A percentile compares a stretch with the other conserved stretches of the same genome.
Conservation (phyloP, 2,113 vertebrate species). For the Dasyornis broadbenti region DNA sequence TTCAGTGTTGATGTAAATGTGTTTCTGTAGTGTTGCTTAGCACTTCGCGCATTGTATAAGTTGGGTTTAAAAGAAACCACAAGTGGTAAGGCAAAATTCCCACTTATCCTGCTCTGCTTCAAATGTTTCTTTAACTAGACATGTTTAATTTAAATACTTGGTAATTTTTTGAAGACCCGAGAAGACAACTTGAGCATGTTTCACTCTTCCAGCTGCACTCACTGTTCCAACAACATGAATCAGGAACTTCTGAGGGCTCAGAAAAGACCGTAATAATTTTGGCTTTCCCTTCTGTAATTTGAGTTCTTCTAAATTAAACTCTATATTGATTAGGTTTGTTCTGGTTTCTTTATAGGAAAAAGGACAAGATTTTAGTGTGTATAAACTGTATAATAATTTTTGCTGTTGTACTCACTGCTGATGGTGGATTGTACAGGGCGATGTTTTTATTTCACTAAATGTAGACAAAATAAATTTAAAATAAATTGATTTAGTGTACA, state of each 20-base stretch:
- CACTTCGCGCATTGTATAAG: constrained; percentile 76
- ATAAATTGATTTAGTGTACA: constrained; percentile 79
- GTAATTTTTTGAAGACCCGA: constrained; percentile 67
- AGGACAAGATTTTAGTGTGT: constrained; percentile 89
- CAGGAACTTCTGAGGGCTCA: constrained; percentile 73
- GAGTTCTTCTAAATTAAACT: constrained; percentile 78
- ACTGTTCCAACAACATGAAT: constrained; percentile 56
- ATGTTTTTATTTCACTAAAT: constrained; percentile 98
- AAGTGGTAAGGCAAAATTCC: constrained; percentile 60
- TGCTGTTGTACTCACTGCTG: constrained; percentile 95
- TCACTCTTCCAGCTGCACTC: constrained; percentile 71
- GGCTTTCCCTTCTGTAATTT: constrained; percentile 76
- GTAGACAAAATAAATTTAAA: constrained; percentile 86
- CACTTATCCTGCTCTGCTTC: constrained; percentile 71
- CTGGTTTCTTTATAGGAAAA: constrained; percentile 81
- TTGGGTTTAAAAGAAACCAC: constrained; percentile 72
- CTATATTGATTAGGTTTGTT: constrained; percentile 74
- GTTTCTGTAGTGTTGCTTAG: constrained; percentile 82
- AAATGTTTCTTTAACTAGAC: constrained; percentile 65
- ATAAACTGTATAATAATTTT: constrained; percentile 98
- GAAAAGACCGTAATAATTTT: constrained; percentile 53
- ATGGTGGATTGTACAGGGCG: constrained; percentile 97
- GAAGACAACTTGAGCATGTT: constrained; percentile 77
- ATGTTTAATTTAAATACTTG: constrained; percentile 74
- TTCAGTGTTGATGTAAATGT: constrained; percentile 90